Base-by-base conservation (phyloP, 2,113 vertebrate species). In the Garra rufa region DNA sequence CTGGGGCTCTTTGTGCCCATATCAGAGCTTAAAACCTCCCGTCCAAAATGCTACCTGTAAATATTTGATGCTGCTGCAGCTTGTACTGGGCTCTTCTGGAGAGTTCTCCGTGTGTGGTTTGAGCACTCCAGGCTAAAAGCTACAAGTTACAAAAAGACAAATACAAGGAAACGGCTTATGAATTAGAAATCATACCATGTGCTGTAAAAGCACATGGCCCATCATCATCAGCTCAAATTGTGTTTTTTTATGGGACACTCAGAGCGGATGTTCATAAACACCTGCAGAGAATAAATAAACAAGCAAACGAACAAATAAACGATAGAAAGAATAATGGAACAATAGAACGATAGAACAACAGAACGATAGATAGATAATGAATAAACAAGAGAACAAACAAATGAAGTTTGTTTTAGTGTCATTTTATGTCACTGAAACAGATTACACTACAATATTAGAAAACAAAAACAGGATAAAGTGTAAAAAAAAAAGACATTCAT, bases 1-100 rank as follows among this genome's bases (percentile, higher is more conserved):
- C 59, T 65, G 83, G 67, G 63, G 41, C 17, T 44, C 44, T 50
- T 34, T 78, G 43, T 28, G 57, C 76, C 70, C 59, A 57, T 85
- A 76, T 85, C 75, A 14, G 48, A 71, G 48, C 83, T 75, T 75
- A 79, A 77, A 61, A 80, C 78, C 63, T 85, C 73, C 3, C 41
- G 59, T 85, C 83, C 69, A 75, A 83, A 88, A 86, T 85, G 85
- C 41, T 55, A 77, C 30, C 4, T 21, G 74, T 85, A 87, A 86
- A 88, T 85, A 79, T 88, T 87, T 87, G 67, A 88, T 88, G 83
- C 52, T 38, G 21, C 34, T 63, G 19, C 67, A 48, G 46, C 43
- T 79, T 50, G 1, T 50, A 70, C 79, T 55, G 75, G 17, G 21
- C 43, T 30, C 44, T 67, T 84, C 69, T 83, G 59, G 61, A 52